Evolutionary conservation across 1,140 invertebrate species (phyloP), one percentile per base, ranked within the genome.

Genomic region (Caerostris extrusa): DNA sequence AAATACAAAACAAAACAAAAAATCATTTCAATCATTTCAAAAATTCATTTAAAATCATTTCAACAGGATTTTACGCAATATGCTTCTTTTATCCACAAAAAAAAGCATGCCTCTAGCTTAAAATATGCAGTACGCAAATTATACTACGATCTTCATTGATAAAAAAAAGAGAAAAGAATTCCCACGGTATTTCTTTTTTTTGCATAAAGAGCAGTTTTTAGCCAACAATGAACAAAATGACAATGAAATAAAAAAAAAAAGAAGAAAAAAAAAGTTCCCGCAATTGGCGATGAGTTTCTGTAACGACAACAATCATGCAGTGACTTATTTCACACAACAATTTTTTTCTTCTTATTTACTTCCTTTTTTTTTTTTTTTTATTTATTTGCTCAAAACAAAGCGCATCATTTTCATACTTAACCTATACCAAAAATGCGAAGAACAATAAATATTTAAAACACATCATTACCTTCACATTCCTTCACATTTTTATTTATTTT

Each of bases 151-250:
- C 17, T 19, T 71, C 7, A 34, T 34, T 34, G 34, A 34, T 34
- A 34, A 34, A 34, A 34, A 34, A 34, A n/a, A n/a, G 34, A 71
- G 55, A 90, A 90, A 71, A 58, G 53, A 50, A n/a, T 90, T 90
- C 88, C 88, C 88, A 90, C 88, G 88, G 67, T 90, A 81, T 90
- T 90, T 56, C 88, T n/a, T 77, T 34, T 34, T 34, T 34, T n/a
- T n/a, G 55, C 19, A n/a, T 14, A 69, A 90, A 34, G 34, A 34
- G 34, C 34, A 34, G 0, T 34, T 34, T 34, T 34, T 81, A n/a
- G 10, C 19, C 67, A 90, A 34, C 69, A 50, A 8, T 8, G 69
- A 34, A 71, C 69, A 71, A 71, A 71, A 71, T 34, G 69, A 71
- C 50, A 71, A 71, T 71, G 34, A 86, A n/a, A 60, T 19, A 19